Evolutionary conservation across 2,797 vertebrate genomes (phyloP).

Genomic region (Knipowitschia caucasica): DNA sequence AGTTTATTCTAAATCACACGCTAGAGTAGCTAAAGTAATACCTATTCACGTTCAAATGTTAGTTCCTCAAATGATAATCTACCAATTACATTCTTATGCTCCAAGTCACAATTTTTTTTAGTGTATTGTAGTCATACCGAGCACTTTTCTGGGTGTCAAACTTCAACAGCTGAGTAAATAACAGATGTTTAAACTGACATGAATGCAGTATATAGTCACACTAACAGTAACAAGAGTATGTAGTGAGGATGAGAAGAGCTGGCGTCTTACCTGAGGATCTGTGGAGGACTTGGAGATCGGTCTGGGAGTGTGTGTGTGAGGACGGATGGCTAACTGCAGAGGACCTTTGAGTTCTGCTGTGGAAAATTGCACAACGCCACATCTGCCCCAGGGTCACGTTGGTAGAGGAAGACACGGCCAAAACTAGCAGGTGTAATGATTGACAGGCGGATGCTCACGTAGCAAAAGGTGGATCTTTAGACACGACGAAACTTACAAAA

Average conservation of each 20-base stretch:
- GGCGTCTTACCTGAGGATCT: slow-evolving; percentile 64
- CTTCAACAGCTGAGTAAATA: background rate
- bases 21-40: too few species aligned
- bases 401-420: slow-evolving; percentile 11
- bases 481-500: background rate
- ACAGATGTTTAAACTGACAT: background rate
- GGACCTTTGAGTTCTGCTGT: slow-evolving; percentile 72
- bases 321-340: slow-evolving; percentile 38
- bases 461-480: background rate
- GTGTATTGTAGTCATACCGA: background rate
- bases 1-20: too few species aligned
- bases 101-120: too few species aligned
- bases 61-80: too few species aligned
- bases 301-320: slow-evolving; percentile 18
- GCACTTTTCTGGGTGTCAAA: background rate
- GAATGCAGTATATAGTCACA: too few species aligned
- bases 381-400: slow-evolving; percentile 53
- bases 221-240: too few species aligned
- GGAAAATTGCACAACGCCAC: slow-evolving; percentile 41
- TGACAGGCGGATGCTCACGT: slow-evolving; percentile 42
- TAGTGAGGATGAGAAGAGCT: background rate
- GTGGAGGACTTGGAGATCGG: slow-evolving; percentile 23
- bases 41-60: too few species aligned
- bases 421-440: slow-evolving; percentile 59
- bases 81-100: too few species aligned